Base-by-base conservation (phyloP, 2,797 vertebrate genomes). In the Zalophus californianus region DNA sequence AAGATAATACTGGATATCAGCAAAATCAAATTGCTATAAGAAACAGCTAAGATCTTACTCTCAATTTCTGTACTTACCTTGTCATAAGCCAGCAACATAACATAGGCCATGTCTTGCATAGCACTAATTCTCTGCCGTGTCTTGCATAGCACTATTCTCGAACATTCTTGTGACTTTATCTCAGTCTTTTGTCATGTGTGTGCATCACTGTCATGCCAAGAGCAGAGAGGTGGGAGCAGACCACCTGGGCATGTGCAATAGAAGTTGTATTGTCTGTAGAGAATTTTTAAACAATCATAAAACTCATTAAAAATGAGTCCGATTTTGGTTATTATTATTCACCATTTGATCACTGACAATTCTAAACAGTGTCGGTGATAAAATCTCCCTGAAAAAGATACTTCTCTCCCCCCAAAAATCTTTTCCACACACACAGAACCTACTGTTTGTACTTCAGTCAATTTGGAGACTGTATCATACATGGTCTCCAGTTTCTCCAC, bases 1-100 rank as follows among this genome's bases (percentile, higher is more conserved):
- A 96, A 96, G 87, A 84, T 64, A 20, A 90, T 54, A 90, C 54
- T 94, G 20, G 38, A 84, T 97, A 75, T 83, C 7, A 92, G 38
- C 54, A 93, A 89, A 95, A 80, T 92, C 38, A 96, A 72, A 56
- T 83, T 92, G 54, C 41, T 92, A 11, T 95, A 29, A 52, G 88
- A 92, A 86, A 60, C 16, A 68, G 11, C 18, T 66, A 86, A 93
- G 29, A n/a, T 15, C 41, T 86, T 90, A 56, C 21, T 85, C 21
- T 95, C 5, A 5, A 20, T 86, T 86, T 79, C 25, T 52, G 0
- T 87, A 23, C 41, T n/a, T 91, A 54, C 23, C 11, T 54, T 62
- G 9, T 73, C 3, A 64, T 41, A 58, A 95, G 27, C 16, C 78
- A 94, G 56, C 41, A 5, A 25, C 23, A 48, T 56, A 52, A 13